These are phyloP conservation scores for Venusia cambrica DNA, from an alignment of 2,888 invertebrate species.

Conservation along the genomic window DNA sequence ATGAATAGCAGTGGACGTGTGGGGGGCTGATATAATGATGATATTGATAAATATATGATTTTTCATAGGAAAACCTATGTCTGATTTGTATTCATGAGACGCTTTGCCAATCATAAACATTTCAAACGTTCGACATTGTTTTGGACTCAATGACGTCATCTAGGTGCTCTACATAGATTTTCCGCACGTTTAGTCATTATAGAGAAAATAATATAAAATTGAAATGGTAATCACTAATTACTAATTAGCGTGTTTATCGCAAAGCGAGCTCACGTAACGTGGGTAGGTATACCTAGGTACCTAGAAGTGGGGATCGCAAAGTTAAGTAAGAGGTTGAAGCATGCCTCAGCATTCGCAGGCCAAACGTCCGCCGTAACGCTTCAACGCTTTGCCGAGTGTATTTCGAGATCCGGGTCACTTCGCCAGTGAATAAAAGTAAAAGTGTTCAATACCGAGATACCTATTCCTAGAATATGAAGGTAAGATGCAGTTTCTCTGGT, in stretches of 20 bases:
- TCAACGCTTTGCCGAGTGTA: slow-evolving; percentile 46
- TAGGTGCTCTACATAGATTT: slow-evolving; percentile 4
- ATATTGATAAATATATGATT: too few species aligned
- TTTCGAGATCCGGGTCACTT: slow-evolving; percentile 62
- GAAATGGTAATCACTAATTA: slow-evolving; percentile 14
- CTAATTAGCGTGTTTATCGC: too few species aligned
- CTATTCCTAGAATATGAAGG: too few species aligned
- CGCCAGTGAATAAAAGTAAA: slow-evolving; percentile 55
- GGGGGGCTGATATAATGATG: too few species aligned
- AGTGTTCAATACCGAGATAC: slow-evolving; percentile 52
- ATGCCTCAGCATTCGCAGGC: slow-evolving; percentile 61
- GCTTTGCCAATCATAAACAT: too few species aligned
- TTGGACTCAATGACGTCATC: too few species aligned
- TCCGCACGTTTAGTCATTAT: slow-evolving; percentile 3
- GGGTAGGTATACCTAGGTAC: too few species aligned
- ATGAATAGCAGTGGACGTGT: too few species aligned
- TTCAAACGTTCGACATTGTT: too few species aligned
- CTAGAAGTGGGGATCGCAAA: slow-evolving; percentile 42
- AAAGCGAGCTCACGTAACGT: slow-evolving; percentile 21
- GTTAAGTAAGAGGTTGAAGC: slow-evolving; percentile 78
- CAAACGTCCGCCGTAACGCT: slow-evolving; percentile 54
- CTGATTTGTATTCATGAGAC: too few species aligned
- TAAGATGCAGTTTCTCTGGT: slow-evolving; percentile 58
- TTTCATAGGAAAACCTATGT: too few species aligned
- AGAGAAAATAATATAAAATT: slow-evolving; percentile 4